phyloP scores from a whole-genome alignment of 2,888 invertebrate genomes.

The Drosophila maculinotata region DNA sequence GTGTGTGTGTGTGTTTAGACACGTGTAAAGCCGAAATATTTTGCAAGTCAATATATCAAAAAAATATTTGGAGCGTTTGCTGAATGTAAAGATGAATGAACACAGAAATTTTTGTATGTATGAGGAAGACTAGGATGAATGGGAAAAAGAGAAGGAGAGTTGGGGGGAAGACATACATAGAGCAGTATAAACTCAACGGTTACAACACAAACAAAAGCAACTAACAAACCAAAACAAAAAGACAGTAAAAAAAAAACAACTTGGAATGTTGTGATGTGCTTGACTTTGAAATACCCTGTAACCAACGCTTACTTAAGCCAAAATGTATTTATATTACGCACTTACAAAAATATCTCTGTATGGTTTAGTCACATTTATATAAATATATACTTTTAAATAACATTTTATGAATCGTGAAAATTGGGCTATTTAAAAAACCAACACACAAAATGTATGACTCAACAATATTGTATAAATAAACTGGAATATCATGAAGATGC shows the following conservation, averaged over 20 bases:
- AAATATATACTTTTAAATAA: too few species aligned
- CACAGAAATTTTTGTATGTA: slow-evolving; percentile 40
- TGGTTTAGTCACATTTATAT: background rate
- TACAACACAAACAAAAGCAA: slow-evolving; percentile 34
- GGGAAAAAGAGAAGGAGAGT: background rate
- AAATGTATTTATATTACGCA: background rate
- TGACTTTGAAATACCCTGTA: slow-evolving; percentile 16
- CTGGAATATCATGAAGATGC: slow-evolving; percentile 22
- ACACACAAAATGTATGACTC: too few species aligned
- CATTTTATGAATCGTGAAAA: too few species aligned
- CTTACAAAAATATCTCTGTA: too few species aligned
- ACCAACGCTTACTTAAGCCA: too few species aligned
- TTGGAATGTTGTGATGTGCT: background rate
- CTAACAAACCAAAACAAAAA: slow-evolving; percentile 18
- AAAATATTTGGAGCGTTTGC: slow-evolving; percentile 68
- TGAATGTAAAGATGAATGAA: slow-evolving; percentile 69
- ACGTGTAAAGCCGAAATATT: slow-evolving; percentile 77
- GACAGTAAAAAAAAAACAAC: slow-evolving; percentile 23
- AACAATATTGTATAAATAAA: too few species aligned
- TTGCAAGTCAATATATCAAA: slow-evolving; percentile 77
- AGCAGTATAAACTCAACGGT: slow-evolving; percentile 35
- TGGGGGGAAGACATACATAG: slow-evolving; percentile 1
- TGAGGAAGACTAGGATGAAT: slow-evolving; percentile 7
- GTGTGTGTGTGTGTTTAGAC: slow-evolving; percentile 49
- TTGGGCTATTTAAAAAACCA: too few species aligned